Evolutionary conservation across 2,113 vertebrate species (phyloP).

Genomic region (Pimephales promelas): DNA sequence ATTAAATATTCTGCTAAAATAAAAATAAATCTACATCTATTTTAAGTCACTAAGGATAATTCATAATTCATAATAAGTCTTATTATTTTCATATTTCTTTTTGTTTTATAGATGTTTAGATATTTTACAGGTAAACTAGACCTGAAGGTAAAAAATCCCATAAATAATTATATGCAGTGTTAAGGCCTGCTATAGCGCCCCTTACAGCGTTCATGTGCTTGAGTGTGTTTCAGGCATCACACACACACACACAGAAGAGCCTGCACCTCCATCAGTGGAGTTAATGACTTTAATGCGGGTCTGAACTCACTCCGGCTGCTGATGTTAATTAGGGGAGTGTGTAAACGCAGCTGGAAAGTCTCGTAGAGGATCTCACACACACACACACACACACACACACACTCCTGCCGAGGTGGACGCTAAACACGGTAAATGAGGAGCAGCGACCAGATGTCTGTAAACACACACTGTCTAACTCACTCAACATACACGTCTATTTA

Average conservation of each 20-base stretch:
- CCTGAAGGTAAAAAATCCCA: too few species aligned
- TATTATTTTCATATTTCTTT: neutral
- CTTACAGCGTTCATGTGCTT: neutral
- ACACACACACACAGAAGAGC: neutral
- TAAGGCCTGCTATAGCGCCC: too few species aligned
- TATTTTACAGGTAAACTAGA: too few species aligned
- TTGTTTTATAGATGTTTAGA: neutral
- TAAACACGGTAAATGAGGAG: neutral
- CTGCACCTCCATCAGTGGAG: conserved; percentile 28
- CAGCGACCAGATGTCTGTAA: neutral
- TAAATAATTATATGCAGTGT: too few species aligned
- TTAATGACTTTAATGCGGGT: conserved; percentile 35
- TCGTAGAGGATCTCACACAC: conserved; percentile 5
- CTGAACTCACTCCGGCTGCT: conserved; percentile 2
- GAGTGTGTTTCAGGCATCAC: neutral
- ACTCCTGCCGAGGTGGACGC: neutral
- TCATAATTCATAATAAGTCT: neutral
- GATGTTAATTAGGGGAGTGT: conserved; percentile 38
- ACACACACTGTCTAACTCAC: too few species aligned
- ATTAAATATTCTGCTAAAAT: neutral
- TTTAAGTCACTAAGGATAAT: neutral
- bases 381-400: neutral
- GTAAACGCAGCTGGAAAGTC: conserved; percentile 50
- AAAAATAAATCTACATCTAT: neutral
- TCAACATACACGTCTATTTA: too few species aligned